phyloP scores from a whole-genome alignment of 1,140 invertebrate species.

The Philopotamus ludificatus region DNA sequence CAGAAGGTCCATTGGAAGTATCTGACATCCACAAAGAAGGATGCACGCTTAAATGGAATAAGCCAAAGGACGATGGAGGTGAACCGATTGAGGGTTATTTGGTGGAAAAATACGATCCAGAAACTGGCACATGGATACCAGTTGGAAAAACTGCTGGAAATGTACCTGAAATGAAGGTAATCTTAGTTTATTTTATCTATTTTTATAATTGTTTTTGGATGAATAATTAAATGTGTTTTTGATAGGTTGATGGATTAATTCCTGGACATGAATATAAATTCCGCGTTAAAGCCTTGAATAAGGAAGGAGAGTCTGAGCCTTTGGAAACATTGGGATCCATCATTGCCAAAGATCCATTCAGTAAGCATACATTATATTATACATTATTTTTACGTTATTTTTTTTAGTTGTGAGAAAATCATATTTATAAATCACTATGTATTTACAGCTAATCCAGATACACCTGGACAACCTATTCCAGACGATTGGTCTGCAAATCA shows the following conservation, averaged over 20 bases:
- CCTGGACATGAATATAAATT: conserved; percentile 98
- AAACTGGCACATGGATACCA: conserved; percentile 87
- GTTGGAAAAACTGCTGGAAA: conserved; percentile 75
- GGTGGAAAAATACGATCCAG: conserved; percentile 93
- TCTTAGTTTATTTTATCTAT: neutral
- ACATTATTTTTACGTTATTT: neutral
- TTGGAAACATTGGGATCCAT: conserved; percentile 89
- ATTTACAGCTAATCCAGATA: conserved; percentile 62
- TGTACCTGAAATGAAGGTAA: conserved; percentile 76
- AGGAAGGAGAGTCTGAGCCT: conserved; percentile 96
- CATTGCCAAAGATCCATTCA: conserved; percentile 96
- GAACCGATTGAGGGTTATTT: conserved; percentile 92
- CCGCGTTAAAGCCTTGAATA: conserved; percentile 95
- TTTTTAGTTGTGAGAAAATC: neutral
- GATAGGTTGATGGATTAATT: conserved; percentile 75
- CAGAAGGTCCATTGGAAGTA: conserved; percentile 94
- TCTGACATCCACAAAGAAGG: conserved; percentile 92
- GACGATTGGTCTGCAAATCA: conserved; percentile 91
- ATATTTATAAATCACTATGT: neutral
- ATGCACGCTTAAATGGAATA: conserved; percentile 95
- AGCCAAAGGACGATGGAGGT: conserved; percentile 97
- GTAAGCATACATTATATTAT: conserved; percentile 56
- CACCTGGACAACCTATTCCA: conserved; percentile 82
- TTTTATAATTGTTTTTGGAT: conserved; percentile 1
- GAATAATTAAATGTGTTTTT: conserved; percentile 3